phyloP scores from a whole-genome alignment of 2,113 vertebrate species.

The Tragelaphus scriptus region DNA sequence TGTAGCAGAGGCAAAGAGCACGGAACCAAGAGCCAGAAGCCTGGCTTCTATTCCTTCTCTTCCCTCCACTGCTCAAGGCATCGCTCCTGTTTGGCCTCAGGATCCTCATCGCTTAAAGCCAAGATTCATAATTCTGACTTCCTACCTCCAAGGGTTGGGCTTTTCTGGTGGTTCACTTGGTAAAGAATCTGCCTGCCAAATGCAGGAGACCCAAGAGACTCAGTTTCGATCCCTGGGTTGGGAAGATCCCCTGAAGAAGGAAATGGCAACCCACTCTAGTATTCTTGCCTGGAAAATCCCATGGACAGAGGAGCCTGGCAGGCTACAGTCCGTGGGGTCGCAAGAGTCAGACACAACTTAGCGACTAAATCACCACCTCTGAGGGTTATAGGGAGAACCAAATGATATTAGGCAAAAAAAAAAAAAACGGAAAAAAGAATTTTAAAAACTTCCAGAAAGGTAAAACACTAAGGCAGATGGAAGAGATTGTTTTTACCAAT shows the following conservation, averaged over 20 bases:
- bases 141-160: not conserved
- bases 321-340: not conserved
- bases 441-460: not conserved
- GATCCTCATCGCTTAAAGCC: not conserved
- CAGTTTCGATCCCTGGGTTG: accelerated
- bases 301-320: not conserved
- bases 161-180: not conserved
- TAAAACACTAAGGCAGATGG: not conserved
- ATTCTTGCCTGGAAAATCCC: not conserved
- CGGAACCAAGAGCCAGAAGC: not conserved
- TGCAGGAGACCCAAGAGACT: not conserved
- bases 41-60: accelerated
- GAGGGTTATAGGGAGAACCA: too few relatives aligned
- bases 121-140: accelerated
- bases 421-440: not conserved
- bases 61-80: too few relatives aligned
- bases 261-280: not conserved
- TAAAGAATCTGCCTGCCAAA: not conserved
- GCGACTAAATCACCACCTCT: not conserved
- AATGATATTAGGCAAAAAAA: too few relatives aligned
- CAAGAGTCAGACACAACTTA: not conserved
- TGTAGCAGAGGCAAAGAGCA: not conserved
- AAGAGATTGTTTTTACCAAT: not conserved
- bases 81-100: accelerated
- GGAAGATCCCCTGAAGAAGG: not conserved